Base-by-base conservation (phyloP, 2,888 invertebrate genomes). In the Spatulosminthurus flaviceps region DNA sequence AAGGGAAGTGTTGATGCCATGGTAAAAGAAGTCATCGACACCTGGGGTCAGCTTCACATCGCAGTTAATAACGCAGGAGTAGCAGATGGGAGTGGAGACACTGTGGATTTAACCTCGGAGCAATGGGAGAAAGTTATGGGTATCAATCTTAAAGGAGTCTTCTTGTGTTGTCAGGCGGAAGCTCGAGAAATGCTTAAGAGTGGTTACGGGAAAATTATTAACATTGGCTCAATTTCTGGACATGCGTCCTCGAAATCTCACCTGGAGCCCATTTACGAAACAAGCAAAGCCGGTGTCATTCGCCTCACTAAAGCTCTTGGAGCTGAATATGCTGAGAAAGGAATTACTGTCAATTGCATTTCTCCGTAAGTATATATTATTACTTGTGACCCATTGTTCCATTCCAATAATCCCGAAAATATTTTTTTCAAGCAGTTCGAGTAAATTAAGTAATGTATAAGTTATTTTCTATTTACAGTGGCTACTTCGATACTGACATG, bases 1-100 rank as follows among this genome's bases (percentile, higher is more conserved):
- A 84, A 84, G 67, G 77, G 81, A 67, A 77, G 82, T 21, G 83
- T 82, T 11, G 83, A 84, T 61, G 78, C 69, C 13, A 84, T 84
- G 84, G 83, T 84, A 0, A 67, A 79, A 51, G 80, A 79, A 72
- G 81, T 83, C 9, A 19, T 84, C 22, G 28, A 77, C 9, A 73
- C 66, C 16, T 82, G 79, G 71, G 84, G 83, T 0, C 83, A 80
- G 41, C 75, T 84, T 5, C 81, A 83, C 43, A 83, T 84, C 70
- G 84, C 80, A 26, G 69, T 77, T n/a, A 84, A 84, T 77, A 84
- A 84, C 51, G 84, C 84, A 64, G 84, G 83, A 51, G 81, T 84
- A n/a, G 80, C 81, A 4, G 79, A 80, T 66, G 13, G 2, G 11
- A 81, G 81, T 71, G 80, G 80, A 0, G 78, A 82, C 22, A 81